Percentiles rank a stretch among this genome's conserved stretches.
Evolutionary conservation across 2,113 vertebrate species (phyloP).

Genomic region (Oxyruncus cristatus): DNA sequence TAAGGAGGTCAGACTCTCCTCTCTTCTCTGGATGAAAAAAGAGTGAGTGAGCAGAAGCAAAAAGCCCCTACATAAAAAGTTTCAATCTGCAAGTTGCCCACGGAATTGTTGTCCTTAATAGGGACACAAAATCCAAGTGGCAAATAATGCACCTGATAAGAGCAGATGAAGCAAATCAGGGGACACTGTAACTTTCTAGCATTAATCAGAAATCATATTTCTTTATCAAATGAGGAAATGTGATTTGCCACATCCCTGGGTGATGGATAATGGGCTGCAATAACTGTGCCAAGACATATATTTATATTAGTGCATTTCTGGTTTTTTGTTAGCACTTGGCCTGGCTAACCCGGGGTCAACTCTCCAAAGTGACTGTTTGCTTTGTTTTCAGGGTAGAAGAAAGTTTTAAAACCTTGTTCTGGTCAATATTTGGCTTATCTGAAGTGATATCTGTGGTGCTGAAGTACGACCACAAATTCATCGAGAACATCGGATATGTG

Average conservation of each 20-base stretch:
- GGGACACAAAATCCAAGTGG: background rate
- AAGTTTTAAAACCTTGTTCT: constrained; percentile 98
- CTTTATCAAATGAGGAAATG: background rate
- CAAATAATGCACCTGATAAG: background rate
- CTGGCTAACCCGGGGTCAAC: background rate
- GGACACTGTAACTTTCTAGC: background rate
- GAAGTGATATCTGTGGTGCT: constrained; percentile 98
- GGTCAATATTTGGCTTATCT: constrained; percentile 97
- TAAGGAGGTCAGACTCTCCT: background rate
- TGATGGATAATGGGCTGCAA: background rate
- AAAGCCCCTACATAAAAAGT: background rate
- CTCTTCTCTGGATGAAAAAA: background rate
- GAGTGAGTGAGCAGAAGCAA: background rate
- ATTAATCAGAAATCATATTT: background rate
- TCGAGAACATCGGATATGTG: constrained; percentile 97
- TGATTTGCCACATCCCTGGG: background rate
- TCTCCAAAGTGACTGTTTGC: background rate
- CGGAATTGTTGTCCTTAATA: background rate
- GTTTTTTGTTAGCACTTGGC: background rate
- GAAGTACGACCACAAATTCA: constrained; percentile 97
- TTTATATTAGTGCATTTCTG: background rate
- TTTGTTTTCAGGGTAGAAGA: constrained; percentile 90
- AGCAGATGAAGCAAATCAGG: background rate
- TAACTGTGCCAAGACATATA: background rate
- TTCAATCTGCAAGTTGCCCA: background rate